These are phyloP conservation scores for Cepphus grylle DNA, from an alignment of 2,113 vertebrate genomes.

Conservation along the genomic window DNA sequence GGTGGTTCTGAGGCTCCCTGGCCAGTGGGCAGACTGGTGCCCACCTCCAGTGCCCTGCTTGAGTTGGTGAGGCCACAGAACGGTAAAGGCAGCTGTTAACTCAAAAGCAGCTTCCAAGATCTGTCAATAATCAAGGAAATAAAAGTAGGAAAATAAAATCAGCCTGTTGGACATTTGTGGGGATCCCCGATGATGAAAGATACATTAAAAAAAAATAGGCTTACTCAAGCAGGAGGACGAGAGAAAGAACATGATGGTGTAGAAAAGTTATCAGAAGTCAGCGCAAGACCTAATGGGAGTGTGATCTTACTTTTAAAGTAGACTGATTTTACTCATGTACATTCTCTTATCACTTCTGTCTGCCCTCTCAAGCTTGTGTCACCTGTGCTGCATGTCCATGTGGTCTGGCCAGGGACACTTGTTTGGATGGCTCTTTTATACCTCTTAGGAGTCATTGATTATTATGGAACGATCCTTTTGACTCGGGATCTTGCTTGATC, in stretches of 20 bases:
- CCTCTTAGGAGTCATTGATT: neutral
- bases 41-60: fast-evolving
- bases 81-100: neutral
- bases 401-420: neutral
- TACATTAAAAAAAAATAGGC: neutral
- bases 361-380: neutral
- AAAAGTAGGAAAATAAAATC: neutral
- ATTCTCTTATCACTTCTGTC: neutral
- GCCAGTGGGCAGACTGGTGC: neutral
- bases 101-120: neutral
- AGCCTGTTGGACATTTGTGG: neutral
- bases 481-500: neutral
- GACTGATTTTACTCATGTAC: too few relatives aligned
- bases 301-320: neutral
- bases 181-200: neutral
- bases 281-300: neutral
- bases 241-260: neutral
- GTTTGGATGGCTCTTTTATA: neutral
- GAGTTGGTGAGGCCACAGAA: neutral
- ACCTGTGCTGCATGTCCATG: neutral
- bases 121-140: neutral
- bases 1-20: neutral
- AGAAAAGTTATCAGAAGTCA: neutral
- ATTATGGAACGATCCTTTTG: neutral
- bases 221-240: neutral